These are phyloP conservation scores for Cancer borealis DNA, from an alignment of 2,888 invertebrate genomes.

Conservation along the genomic window DNA sequence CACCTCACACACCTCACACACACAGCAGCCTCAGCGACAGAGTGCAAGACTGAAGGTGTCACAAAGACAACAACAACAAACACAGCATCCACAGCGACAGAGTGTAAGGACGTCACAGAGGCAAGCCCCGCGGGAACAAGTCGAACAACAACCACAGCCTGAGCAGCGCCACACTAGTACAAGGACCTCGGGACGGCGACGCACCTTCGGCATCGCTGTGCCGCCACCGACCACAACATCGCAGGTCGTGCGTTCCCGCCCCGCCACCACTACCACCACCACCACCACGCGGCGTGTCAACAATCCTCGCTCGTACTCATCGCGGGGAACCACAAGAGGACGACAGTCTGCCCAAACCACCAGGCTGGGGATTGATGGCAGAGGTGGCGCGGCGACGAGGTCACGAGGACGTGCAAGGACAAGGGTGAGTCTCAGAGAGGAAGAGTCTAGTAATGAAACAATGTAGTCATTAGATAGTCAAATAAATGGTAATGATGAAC, in stretches of 20 bases:
- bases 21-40: not conserved
- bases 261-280: not conserved
- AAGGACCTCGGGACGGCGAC: not conserved
- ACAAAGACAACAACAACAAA: not conserved
- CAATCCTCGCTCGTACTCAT: not conserved
- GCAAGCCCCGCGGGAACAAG: not conserved
- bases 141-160: not conserved
- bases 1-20: not conserved
- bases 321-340: not conserved
- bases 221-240: not conserved
- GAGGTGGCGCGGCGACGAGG: not conserved
- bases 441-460: not conserved
- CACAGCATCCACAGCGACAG: not conserved
- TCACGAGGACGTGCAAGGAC: slow-evolving; percentile 5
- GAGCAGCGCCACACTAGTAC: not conserved
- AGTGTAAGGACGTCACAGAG: not conserved
- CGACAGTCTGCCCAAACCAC: not conserved
- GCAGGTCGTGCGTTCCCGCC: not conserved
- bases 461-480: not conserved
- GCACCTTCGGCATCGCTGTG: not conserved
- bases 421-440: slow-evolving; percentile 3
- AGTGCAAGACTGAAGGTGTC: not conserved
- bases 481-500: too few species aligned
- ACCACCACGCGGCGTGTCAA: not conserved
- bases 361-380: not conserved